Evolutionary conservation across 2,797 vertebrate genomes (phyloP).

Genomic region (Phalanger gymnotis): DNA sequence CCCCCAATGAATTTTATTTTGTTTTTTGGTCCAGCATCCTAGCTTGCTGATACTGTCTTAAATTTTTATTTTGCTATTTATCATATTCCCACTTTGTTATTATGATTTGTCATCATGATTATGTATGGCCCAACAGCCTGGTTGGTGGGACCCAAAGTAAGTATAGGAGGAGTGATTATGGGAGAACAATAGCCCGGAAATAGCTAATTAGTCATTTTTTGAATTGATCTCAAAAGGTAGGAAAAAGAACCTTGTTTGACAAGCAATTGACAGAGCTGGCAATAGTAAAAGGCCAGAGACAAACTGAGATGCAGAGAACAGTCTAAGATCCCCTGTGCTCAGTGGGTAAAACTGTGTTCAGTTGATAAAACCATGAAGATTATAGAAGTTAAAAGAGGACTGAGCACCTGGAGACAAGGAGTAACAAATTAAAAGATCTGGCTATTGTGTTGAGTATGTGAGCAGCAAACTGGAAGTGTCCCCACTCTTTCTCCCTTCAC

Average conservation of each 20-base stretch:
- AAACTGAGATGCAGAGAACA: neutral
- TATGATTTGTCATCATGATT: neutral
- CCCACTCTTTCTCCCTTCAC: neutral
- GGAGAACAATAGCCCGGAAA: neutral
- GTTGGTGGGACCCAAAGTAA: neutral
- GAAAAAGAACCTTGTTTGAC: neutral
- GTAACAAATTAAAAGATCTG: neutral
- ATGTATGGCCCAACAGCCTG: neutral
- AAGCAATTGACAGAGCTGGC: neutral
- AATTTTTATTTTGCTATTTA: neutral
- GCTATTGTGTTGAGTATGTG: neutral
- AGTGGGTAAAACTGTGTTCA: neutral
- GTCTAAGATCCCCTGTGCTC: neutral
- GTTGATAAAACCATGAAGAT: neutral
- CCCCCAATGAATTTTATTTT: neutral
- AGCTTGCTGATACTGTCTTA: neutral
- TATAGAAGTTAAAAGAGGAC: neutral
- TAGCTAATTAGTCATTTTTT: neutral
- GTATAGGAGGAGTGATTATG: neutral
- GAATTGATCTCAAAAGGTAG: neutral
- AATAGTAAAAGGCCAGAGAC: neutral
- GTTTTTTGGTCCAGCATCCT: neutral
- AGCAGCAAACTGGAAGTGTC: neutral
- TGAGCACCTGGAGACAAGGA: neutral
- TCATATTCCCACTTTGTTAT: constrained; percentile 6